phyloP scores from a whole-genome alignment of 2,888 invertebrate species.

The Drosophila histrio region DNA sequence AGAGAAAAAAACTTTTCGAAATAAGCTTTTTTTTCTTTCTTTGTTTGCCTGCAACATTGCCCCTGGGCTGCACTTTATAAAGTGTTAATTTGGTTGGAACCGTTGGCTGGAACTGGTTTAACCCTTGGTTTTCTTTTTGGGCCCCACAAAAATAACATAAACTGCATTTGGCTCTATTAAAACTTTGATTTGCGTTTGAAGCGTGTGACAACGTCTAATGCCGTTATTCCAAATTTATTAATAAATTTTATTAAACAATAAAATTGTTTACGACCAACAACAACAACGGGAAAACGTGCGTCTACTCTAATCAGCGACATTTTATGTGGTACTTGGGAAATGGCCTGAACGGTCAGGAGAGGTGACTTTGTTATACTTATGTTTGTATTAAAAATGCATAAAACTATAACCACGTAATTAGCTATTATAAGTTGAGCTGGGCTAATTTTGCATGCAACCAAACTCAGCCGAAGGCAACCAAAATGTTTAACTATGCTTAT shows the following conservation, averaged over 20 bases:
- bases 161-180: constrained; percentile 32
- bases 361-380: constrained; percentile 47
- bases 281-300: constrained; percentile 54
- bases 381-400: constrained; percentile 76
- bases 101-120: constrained; percentile 59
- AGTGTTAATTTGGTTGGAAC: constrained; percentile 79
- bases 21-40: constrained; percentile 17
- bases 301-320: constrained; percentile 66
- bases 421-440: constrained; percentile 65
- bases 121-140: constrained; percentile 51
- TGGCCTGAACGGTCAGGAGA: constrained; percentile 20
- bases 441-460: constrained; percentile 74
- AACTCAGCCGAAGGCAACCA: constrained; percentile 8
- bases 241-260: constrained; percentile 76
- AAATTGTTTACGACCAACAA: constrained; percentile 59
- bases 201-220: constrained; percentile 59
- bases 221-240: constrained; percentile 73
- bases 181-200: constrained; percentile 64
- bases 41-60: constrained; percentile 26
- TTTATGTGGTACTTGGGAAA: constrained; percentile 60
- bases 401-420: constrained; percentile 79
- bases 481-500: constrained; percentile 70
- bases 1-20: constrained; percentile 42
- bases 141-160: constrained; percentile 16
- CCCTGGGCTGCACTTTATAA: constrained; percentile 78